Base-by-base conservation (phyloP, 2,113 vertebrate species). In the Nerophis ophidion region DNA sequence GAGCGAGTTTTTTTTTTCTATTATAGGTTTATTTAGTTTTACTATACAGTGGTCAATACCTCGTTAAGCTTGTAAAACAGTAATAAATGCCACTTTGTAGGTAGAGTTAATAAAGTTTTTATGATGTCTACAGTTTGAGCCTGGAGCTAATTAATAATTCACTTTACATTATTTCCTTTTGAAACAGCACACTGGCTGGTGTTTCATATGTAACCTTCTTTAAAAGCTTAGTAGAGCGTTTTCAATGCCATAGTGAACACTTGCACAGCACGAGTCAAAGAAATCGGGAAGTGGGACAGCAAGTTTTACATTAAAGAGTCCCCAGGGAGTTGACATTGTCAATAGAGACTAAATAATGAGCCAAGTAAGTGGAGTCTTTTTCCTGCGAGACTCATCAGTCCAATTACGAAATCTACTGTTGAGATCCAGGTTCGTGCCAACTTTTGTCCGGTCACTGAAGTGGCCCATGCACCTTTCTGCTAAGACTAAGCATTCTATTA, bases 311-410 rank as follows among this genome's bases (percentile, higher is more conserved):
- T 33, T 56, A 66, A 65, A 63, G 11, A 63, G 53, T 61, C 69
- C 58, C 48, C 8, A 5, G 74, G 71, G 76, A 76, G 52, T 35
- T 60, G 65, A 74, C 70, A 73, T 74, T 70, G 80, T 77, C 74
- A 82, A 85, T 80, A 75, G 48, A 66, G 48, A 71, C 61, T 71
- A 74, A 79, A 84, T 77, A 75, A 81, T 74, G 65, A 82, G 72
- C 56, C 70, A 57, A 72, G 48, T 55, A 49, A 76, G 45, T 47
- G 33, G 49, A 77, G 60, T 61, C 58, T 65, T 35, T 62, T 56
- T 67, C 12, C 58, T 40, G 26, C 36, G 15, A 58, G 45, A 71
- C 58, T 72, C 53, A 54, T 36, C 47, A n/a, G 26, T 44, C 61
- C 38, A 66, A 45, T 63, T 75, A 57, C 52, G 56, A 48, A 13